Evolutionary conservation across 2,113 vertebrate genomes (phyloP).

Genomic region (Leucosticte australis): DNA sequence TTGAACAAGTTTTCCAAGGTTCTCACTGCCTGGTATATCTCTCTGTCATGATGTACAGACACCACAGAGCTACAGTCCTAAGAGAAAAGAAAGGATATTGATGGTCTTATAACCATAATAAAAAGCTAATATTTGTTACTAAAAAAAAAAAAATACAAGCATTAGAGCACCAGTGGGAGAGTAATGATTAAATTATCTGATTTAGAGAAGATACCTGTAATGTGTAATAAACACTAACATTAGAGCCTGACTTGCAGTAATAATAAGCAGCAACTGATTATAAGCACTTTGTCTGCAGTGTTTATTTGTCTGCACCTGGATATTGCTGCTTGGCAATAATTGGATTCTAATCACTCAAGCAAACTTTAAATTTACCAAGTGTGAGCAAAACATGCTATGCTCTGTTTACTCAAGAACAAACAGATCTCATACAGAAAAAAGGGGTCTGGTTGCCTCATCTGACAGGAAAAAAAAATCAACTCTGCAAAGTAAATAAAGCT

Average conservation of each 20-base stretch:
- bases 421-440: not conserved
- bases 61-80: not conserved
- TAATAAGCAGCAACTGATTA: constrained; percentile 50
- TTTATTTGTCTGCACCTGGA: constrained; percentile 61
- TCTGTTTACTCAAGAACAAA: constrained; percentile 49
- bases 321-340: constrained; percentile 55
- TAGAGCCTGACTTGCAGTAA: not conserved
- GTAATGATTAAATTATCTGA: constrained; percentile 48
- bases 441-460: not conserved
- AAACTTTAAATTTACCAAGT: constrained; percentile 54
- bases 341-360: constrained; percentile 60
- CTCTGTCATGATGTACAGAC: not conserved
- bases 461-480: not conserved
- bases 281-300: constrained; percentile 26
- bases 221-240: constrained; percentile 32
- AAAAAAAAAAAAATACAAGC: not conserved
- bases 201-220: constrained; percentile 7
- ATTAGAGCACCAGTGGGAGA: not conserved
- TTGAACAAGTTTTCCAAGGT: not conserved
- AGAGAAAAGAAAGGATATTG: not conserved
- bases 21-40: not conserved
- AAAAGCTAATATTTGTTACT: constrained; percentile 11
- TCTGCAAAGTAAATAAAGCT: not conserved
- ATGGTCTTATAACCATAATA: not conserved
- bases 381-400: constrained; percentile 23